Evolutionary conservation across 2,797 vertebrate species (phyloP), one percentile per base, ranked within the genome.

Genomic region (Coluber constrictor): DNA sequence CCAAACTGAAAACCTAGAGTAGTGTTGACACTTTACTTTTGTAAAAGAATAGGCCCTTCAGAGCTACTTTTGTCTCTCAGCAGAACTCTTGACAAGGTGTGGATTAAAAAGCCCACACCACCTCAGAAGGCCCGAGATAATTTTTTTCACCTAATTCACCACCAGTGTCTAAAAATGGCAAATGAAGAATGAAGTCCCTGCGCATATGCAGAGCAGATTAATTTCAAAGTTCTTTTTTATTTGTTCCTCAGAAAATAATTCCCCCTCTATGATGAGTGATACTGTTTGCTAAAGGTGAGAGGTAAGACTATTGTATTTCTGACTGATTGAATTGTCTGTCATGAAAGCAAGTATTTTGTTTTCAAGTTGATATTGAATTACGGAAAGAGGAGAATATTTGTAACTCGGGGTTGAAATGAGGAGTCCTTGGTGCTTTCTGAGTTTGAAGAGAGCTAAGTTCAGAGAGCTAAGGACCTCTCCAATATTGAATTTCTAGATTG

Each of bases 81-180:
- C 96, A 93, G 93, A 86, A 93, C 94, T 92, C 70, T 97, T 97
- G 97, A 98, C 98, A 98, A 97, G 96, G 96, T 92, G 96, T 94
- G 95, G 96, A 98, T 95, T 51, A 95, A 97, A 96, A 95, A 59
- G 74, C 83, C 96, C 95, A 93, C 92, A 94, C 94, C 93, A 93
- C 95, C 96, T 97, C 95, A 96, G 94, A 95, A 86, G 27, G 60
- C 92, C 96, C 96, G 92, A 92, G 95, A 95, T 95, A 96, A 96
- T 95, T 94, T 94, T 97, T 94, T 94, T 97, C 96, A 96, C 96
- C 97, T 96, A 97, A 97, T 97, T 93, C 94, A 95, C 91, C 94
- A 93, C 95, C 95, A 97, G 97, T 97, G 94, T 66, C 0, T 88
- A 51, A 92, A 95, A 95, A 94, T 93, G 94, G 94, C 96, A 93